Percentiles rank a stretch among this genome's conserved stretches.
phyloP scores from a whole-genome alignment of 2,797 vertebrate genomes.

The Sebastes hopkinsi region DNA sequence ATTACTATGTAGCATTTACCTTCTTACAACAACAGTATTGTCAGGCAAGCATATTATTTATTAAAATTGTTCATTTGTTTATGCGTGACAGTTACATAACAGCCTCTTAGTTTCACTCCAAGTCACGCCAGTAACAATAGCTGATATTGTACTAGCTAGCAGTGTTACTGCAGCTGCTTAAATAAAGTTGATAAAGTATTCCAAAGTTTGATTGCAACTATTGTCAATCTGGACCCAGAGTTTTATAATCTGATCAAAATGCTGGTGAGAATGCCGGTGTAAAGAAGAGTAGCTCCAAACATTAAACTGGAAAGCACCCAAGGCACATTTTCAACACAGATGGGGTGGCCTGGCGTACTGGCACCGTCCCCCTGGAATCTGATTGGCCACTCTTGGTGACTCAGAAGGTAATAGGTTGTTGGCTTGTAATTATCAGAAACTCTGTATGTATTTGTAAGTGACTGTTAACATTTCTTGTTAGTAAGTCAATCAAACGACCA shows the following conservation, averaged over 20 bases:
- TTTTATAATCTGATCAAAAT: not conserved
- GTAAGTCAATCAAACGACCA: not conserved
- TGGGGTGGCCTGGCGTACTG: not conserved
- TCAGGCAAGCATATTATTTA: not conserved
- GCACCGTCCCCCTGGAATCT: not conserved
- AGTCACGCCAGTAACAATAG: not conserved
- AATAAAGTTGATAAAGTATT: not conserved
- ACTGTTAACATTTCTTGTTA: not conserved
- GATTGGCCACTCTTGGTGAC: not conserved
- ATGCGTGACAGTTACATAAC: not conserved
- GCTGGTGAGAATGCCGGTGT: not conserved
- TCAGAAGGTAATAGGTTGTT: not conserved
- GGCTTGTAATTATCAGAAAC: not conserved
- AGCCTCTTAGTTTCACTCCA: not conserved
- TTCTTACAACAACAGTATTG: not conserved
- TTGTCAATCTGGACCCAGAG: not conserved
- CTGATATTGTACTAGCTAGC: not conserved
- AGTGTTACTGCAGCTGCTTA: not conserved
- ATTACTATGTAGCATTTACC: not conserved
- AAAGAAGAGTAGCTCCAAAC: not conserved
- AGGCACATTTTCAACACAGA: not conserved
- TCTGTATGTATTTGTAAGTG: not conserved
- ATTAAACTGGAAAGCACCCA: not conserved
- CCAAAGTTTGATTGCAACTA: not conserved
- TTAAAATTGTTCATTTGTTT: conserved; percentile 13